These are phyloP conservation scores for Eulithis prunata DNA, from an alignment of 2,888 invertebrate genomes.

Conservation along the genomic window DNA sequence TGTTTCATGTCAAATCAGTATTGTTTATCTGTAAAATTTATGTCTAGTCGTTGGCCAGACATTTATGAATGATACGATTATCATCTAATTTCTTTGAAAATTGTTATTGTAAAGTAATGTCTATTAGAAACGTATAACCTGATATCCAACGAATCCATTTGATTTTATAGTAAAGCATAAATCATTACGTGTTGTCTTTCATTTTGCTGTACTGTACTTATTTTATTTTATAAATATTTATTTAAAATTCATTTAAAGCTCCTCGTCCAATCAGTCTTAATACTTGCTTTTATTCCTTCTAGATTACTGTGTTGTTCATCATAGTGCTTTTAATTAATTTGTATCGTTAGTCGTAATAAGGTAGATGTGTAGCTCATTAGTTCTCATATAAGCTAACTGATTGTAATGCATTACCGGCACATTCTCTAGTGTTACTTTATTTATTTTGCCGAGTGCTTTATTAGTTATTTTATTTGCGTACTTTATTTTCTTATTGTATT, in stretches of 20 bases:
- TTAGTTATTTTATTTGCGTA: constrained; percentile 7
- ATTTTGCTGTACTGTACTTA: no score
- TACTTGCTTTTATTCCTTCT: not conserved
- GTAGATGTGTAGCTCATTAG: constrained; percentile 31
- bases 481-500: not conserved
- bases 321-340: constrained; percentile 13
- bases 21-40: constrained; percentile 21
- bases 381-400: constrained; percentile 32
- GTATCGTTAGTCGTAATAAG: constrained; percentile 24
- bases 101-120: no score
- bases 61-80: constrained; percentile 19
- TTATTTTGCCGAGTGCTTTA: constrained; percentile 3
- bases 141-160: no score
- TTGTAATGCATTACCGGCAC: constrained; percentile 37
- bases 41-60: constrained; percentile 15
- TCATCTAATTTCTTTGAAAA: constrained; percentile 1
- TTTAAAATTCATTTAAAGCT: no score
- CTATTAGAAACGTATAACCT: no score
- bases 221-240: no score
- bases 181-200: no score
- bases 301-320: not conserved
- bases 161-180: no score
- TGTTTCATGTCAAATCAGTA: constrained; percentile 21
- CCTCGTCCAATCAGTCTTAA: no score
- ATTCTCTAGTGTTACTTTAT: constrained; percentile 19